phyloP scores from a whole-genome alignment of 2,888 invertebrate genomes.

The Plebejus anna region DNA sequence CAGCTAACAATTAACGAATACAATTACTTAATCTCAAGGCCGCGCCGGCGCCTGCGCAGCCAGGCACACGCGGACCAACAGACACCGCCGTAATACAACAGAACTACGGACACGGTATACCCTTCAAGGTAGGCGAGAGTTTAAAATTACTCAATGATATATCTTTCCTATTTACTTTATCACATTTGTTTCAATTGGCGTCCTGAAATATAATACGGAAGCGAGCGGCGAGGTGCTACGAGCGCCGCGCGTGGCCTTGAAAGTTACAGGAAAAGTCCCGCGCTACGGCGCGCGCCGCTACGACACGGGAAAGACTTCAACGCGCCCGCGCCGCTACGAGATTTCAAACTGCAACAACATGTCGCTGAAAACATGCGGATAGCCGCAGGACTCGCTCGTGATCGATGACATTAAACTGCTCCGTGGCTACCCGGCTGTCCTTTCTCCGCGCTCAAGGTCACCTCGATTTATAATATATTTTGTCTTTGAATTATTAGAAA shows the following conservation, averaged over 20 bases:
- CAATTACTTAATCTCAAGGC: conserved; percentile 20
- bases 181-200: neutral
- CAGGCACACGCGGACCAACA: neutral
- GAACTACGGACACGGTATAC: neutral
- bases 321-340: conserved; percentile 44
- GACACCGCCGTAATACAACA: neutral
- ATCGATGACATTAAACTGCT: neutral
- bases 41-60: neutral
- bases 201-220: neutral
- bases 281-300: conserved; percentile 25
- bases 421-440: neutral
- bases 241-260: neutral
- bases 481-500: neutral
- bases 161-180: neutral
- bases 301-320: conserved; percentile 68
- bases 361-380: neutral
- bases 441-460: conserved; percentile 8
- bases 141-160: neutral
- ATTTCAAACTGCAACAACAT: neutral
- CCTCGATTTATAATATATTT: neutral
- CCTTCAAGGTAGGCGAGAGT: neutral
- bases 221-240: neutral
- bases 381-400: neutral
- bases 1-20: conserved; percentile 3
- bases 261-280: neutral